Conservation (phyloP, 2,888 invertebrate species). For the Gortyna flavago region DNA sequence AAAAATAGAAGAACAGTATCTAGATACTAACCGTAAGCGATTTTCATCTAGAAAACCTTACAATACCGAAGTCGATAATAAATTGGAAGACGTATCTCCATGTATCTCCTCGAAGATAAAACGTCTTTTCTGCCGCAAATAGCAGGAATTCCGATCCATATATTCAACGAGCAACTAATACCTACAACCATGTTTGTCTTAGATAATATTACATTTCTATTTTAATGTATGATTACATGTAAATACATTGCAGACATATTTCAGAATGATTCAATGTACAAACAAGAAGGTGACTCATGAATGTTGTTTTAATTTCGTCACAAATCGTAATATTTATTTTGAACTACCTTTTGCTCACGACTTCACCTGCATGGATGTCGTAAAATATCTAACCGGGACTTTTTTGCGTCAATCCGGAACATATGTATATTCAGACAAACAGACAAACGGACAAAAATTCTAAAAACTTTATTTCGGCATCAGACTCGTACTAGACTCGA, state of each 20-base stretch:
- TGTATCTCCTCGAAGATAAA: not conserved
- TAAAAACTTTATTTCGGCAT: not conserved
- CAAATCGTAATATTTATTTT: conserved; percentile 25
- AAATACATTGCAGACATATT: conserved; percentile 32
- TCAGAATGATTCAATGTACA: conserved; percentile 46
- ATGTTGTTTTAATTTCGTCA: conserved; percentile 12
- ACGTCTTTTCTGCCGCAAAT: conserved; percentile 2
- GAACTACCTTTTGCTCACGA: not conserved
- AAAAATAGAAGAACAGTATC: not conserved
- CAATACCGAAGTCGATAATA: not conserved
- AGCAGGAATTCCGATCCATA: not conserved
- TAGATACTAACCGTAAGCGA: not conserved
- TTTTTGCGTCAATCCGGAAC: not conserved
- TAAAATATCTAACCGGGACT: not conserved
- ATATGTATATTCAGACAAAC: not conserved
- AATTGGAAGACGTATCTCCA: not conserved
- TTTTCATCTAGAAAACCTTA: not conserved
- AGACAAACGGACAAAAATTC: not conserved
- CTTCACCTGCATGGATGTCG: not conserved
- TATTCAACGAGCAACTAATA: conserved; percentile 1
- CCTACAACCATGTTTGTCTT: conserved; percentile 3
- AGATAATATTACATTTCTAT: conserved; percentile 24
- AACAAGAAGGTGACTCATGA: conserved; percentile 37
- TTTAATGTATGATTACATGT: conserved; percentile 37
- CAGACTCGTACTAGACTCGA: not conserved